These are phyloP conservation scores for Cyphomyrmex costatus DNA, from an alignment of 1,140 invertebrate species.

Conservation along the genomic window DNA sequence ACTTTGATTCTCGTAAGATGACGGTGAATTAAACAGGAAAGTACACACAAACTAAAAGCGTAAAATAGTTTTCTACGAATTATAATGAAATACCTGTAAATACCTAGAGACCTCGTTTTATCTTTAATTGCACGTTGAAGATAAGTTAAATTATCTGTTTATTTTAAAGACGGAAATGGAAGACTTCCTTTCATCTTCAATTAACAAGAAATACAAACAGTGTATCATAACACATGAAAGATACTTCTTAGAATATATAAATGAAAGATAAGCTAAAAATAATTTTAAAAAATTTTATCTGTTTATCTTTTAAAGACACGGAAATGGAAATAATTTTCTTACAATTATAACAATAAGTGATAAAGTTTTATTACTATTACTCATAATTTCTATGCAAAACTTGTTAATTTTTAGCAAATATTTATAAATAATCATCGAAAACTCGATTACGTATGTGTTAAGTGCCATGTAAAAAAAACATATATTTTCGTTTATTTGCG, in stretches of 20 bases:
- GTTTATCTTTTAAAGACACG: background rate
- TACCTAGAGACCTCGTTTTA: background rate
- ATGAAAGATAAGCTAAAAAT: background rate
- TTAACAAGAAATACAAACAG: background rate
- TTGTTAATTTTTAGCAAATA: background rate
- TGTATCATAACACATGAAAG: background rate
- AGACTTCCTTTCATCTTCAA: background rate
- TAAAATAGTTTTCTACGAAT: background rate
- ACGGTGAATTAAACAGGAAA: background rate
- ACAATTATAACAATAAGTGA: background rate
- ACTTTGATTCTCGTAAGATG: background rate
- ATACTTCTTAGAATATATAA: background rate
- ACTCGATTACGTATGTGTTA: too few relatives aligned
- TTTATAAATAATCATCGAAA: background rate
- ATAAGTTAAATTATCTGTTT: too few relatives aligned
- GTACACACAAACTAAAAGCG: background rate
- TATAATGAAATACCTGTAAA: background rate
- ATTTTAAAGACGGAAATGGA: too few relatives aligned
- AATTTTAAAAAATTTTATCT: background rate
- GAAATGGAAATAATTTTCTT: slow-evolving; percentile 5
- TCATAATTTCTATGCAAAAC: background rate
- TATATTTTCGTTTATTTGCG: background rate
- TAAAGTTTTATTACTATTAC: background rate
- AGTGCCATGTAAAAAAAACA: background rate
- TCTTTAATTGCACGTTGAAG: background rate